These are phyloP conservation scores for Lepisosteus osseus DNA, from an alignment of 2,113 vertebrate genomes.

Conservation along the genomic window DNA sequence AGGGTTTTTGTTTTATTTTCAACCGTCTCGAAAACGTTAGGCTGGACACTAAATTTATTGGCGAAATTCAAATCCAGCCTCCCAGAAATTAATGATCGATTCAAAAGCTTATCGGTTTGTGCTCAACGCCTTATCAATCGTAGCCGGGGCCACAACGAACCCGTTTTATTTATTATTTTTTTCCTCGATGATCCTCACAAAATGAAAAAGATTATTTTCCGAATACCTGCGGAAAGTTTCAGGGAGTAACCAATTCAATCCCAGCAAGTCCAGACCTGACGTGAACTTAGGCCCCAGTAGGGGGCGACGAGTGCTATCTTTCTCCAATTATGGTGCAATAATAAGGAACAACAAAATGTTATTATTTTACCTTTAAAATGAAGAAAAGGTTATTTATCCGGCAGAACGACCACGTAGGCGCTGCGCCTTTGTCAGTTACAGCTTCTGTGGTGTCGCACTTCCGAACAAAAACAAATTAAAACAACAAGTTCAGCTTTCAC, in stretches of 20 bases:
- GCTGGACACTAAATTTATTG: too few species aligned
- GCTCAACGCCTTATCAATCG: too few species aligned
- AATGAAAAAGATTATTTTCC: too few species aligned
- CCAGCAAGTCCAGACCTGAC: conserved; percentile 1
- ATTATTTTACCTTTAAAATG: conserved; percentile 47
- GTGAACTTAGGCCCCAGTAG: conserved; percentile 49
- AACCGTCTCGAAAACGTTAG: too few species aligned
- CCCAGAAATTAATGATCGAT: too few species aligned
- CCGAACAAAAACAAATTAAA: conserved; percentile 57
- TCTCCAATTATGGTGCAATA: conserved; percentile 57
- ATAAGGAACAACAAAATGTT: conserved; percentile 62
- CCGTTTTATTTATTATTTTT: too few species aligned
- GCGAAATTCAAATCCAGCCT: too few species aligned
- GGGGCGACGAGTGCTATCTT: conserved; percentile 48
- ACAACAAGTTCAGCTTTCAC: conserved; percentile 68
- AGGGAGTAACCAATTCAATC: conserved; percentile 3
- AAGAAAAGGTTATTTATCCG: conserved; percentile 22
- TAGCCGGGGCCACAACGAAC: too few species aligned
- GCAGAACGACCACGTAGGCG: conserved; percentile 33
- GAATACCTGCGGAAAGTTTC: conserved; percentile 33
- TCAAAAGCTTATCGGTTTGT: too few species aligned
- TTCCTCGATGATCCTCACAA: too few species aligned
- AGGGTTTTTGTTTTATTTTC: too few species aligned
- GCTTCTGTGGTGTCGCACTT: conserved; percentile 34
- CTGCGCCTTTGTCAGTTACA: conserved; percentile 22